Base-by-base conservation (phyloP, 2,113 vertebrate species). In the Eulemur rufifrons region DNA sequence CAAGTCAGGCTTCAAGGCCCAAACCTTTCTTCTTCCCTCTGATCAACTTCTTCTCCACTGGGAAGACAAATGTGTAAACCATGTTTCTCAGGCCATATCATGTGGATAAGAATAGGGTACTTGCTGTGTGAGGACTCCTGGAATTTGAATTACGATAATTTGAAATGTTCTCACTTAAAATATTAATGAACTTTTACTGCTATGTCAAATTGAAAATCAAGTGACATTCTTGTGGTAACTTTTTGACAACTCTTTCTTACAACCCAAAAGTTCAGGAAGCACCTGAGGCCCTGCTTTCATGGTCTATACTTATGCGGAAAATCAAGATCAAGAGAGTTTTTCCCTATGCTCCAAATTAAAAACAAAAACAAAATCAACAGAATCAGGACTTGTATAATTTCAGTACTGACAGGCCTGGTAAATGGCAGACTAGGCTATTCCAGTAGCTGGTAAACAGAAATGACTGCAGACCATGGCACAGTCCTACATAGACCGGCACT, bases 121-220 rank as follows among this genome's bases (percentile, higher is more conserved):
- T 56, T 69, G 39, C 13, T 42, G 18, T 66, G 39, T 64, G 61
- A 86, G 18, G 32, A 64, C 9, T 64, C 27, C 25, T 47, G 59
- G 52, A 45, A 89, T 64, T 64, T 77, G 14, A 88, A 56, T 66
- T 66, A 84, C 4, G 6, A 47, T 76, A 23, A 91, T 64, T 76
- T 85, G 21, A 95, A 95, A 86, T 61, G 42, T n/a, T 50, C 34
- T 56, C 50, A 82, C 25, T n/a, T 68, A 90, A 86, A 64, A 80
- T 96, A 90, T 52, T 71, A 86, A 59, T 81, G 23, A 54, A 52
- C 39, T 34, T 23, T 81, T 76, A 42, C 27, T 50, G 34, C 54
- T 15, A 76, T 7, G 11, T 66, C 18, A 66, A 59, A 52, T 71
- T 86, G n/a, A 20, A 83, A 81, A 73, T 90, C 29, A 73, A 71